Evolutionary conservation across 2,113 vertebrate genomes (phyloP).

Genomic region (Gasterosteus aculeatus): DNA sequence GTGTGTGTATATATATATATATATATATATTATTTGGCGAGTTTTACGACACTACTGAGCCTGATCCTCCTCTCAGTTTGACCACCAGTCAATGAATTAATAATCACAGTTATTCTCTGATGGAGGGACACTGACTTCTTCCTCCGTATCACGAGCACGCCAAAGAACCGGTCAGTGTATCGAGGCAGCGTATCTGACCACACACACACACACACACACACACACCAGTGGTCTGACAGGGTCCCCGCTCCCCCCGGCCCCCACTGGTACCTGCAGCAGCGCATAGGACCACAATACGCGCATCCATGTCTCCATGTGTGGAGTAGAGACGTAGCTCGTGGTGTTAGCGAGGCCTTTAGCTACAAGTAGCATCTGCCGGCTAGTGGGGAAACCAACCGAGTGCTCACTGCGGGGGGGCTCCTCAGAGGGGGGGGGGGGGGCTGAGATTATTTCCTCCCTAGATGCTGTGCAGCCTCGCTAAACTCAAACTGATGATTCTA

Average conservation of each 20-base stretch:
- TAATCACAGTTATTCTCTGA: constrained; percentile 34
- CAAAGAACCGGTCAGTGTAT: constrained; percentile 76
- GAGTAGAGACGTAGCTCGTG: no score
- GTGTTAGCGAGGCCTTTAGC: constrained; percentile 54
- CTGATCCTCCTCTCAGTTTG: constrained; percentile 60
- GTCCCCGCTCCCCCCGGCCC: constrained; percentile 23
- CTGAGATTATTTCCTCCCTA: not conserved
- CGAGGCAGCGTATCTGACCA: constrained; percentile 53
- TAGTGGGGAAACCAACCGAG: not conserved
- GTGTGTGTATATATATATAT: no score
- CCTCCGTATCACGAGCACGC: constrained; percentile 58
- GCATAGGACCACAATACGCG: no score
- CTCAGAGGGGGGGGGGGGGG: no score
- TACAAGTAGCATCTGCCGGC: constrained; percentile 67
- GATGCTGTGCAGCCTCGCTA: constrained; percentile 70
- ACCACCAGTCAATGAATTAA: constrained; percentile 43
- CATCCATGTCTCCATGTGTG: no score
- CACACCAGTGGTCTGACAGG: constrained; percentile 75
- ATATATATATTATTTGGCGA: constrained; percentile 52
- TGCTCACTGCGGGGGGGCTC: no score
- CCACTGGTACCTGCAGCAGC: no score
- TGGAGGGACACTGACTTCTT: constrained; percentile 47
- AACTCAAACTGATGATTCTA: constrained; percentile 67
- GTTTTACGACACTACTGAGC: constrained; percentile 70
- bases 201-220: constrained; percentile 42